Evolutionary conservation across 2,113 vertebrate species (phyloP).

Genomic region (Uria lomvia): DNA sequence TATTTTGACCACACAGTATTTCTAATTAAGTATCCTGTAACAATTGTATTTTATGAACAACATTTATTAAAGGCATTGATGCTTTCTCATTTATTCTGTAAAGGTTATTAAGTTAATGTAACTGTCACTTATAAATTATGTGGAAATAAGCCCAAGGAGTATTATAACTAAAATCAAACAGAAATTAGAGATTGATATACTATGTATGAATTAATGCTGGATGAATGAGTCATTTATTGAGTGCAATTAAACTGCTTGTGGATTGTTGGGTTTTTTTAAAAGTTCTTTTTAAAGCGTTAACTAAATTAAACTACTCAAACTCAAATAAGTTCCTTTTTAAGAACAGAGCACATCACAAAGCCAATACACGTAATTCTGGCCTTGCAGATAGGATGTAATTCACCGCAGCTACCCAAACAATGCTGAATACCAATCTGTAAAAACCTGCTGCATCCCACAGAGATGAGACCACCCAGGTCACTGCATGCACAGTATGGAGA

Average conservation of each 20-base stretch:
- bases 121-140: conserved; percentile 43
- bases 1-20: conserved; percentile 63
- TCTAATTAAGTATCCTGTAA: conserved; percentile 58
- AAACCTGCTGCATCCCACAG: neutral
- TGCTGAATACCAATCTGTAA: neutral
- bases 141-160: conserved; percentile 43
- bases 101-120: conserved; percentile 54
- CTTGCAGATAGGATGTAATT: neutral
- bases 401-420: neutral
- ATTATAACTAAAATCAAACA: conserved; percentile 51
- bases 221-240: neutral
- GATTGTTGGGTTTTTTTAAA: neutral
- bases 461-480: neutral
- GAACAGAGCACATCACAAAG: neutral
- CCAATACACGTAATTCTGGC: neutral
- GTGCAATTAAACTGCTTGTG: neutral
- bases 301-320: neutral
- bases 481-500: neutral
- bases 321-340: neutral
- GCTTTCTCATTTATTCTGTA: conserved; percentile 31
- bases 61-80: conserved; percentile 38
- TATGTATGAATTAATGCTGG: conserved; percentile 16
- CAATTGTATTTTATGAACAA: conserved; percentile 29
- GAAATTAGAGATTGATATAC: conserved; percentile 38
- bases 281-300: neutral